Percentiles rank a stretch among this genome's conserved stretches.
phyloP scores from a whole-genome alignment of 1,140 invertebrate genomes.

The Thalassaphorura encarpata region DNA sequence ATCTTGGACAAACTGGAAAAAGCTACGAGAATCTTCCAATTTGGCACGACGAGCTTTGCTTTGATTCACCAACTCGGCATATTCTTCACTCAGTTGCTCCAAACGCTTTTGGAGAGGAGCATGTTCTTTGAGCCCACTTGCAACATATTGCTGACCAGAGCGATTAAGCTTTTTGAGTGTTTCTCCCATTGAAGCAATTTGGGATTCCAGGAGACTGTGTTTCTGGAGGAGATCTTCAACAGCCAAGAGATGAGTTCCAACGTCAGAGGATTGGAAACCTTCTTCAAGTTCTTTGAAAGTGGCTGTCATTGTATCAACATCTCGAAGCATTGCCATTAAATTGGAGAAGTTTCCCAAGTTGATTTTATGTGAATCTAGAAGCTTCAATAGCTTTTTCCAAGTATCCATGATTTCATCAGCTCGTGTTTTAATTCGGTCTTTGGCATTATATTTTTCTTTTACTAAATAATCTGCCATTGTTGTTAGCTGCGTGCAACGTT shows the following conservation, averaged over 20 bases:
- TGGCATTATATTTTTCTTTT: conserved; percentile 81
- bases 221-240: conserved; percentile 90
- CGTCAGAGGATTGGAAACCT: conserved; percentile 75
- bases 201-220: conserved; percentile 80
- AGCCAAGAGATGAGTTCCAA: conserved; percentile 79
- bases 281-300: conserved; percentile 54
- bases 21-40: conserved; percentile 81
- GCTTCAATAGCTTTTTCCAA: conserved; percentile 73
- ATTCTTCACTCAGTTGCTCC: conserved; percentile 51
- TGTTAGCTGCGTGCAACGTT: conserved; percentile 85
- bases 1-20: conserved; percentile 91
- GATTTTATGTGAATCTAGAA: conserved; percentile 74
- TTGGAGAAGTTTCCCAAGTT: conserved; percentile 65
- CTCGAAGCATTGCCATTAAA: conserved; percentile 73
- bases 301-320: conserved; percentile 78
- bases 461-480: conserved; percentile 85
- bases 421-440: conserved; percentile 66
- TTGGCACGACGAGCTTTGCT: conserved; percentile 65
- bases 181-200: conserved; percentile 70
- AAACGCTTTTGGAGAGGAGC: conserved; percentile 56
- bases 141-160: conserved; percentile 47
- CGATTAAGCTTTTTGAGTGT: conserved; percentile 64
- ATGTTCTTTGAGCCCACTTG: conserved; percentile 48
- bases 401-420: conserved; percentile 77
- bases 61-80: conserved; percentile 49